Conservation (phyloP, 2,888 invertebrate species). For the Aleiodes leptofemur region DNA sequence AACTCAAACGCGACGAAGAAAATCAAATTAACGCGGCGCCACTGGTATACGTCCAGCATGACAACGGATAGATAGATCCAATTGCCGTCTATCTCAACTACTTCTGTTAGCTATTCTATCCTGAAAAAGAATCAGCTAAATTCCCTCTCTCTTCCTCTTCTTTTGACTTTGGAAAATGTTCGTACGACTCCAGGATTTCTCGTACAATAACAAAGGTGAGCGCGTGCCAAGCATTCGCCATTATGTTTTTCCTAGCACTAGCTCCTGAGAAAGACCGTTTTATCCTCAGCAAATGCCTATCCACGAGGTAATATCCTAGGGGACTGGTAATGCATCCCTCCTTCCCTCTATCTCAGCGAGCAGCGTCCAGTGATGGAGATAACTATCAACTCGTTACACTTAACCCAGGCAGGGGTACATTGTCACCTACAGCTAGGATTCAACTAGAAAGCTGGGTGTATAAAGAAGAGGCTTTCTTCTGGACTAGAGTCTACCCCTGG, state of each 20-base stretch:
- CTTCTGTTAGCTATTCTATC: neutral
- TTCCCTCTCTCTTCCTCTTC: too few species aligned
- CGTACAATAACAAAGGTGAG: slow-evolving; percentile 53
- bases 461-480: slow-evolving; percentile 43
- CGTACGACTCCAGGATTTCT: neutral
- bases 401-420: slow-evolving; percentile 50
- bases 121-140: too few species aligned
- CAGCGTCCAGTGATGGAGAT: slow-evolving; percentile 62
- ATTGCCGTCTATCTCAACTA: slow-evolving; percentile 37
- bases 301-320: slow-evolving; percentile 1
- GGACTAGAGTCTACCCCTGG: slow-evolving; percentile 63
- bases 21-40: slow-evolving; percentile 69
- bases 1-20: slow-evolving; percentile 66
- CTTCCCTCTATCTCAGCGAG: slow-evolving; percentile 47
- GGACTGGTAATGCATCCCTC: slow-evolving; percentile 13
- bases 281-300: slow-evolving; percentile 43
- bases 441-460: slow-evolving; percentile 16
- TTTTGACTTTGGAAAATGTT: too few species aligned
- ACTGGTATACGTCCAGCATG: slow-evolving; percentile 42
- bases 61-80: slow-evolving; percentile 45
- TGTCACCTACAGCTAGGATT: slow-evolving; percentile 57
- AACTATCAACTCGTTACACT: slow-evolving; percentile 69
- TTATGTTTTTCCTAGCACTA: slow-evolving; percentile 33
- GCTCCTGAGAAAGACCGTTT: slow-evolving; percentile 51
- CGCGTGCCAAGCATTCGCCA: slow-evolving; percentile 58